Conservation (phyloP, 2,113 vertebrate genomes). For the Varanus salvator region DNA sequence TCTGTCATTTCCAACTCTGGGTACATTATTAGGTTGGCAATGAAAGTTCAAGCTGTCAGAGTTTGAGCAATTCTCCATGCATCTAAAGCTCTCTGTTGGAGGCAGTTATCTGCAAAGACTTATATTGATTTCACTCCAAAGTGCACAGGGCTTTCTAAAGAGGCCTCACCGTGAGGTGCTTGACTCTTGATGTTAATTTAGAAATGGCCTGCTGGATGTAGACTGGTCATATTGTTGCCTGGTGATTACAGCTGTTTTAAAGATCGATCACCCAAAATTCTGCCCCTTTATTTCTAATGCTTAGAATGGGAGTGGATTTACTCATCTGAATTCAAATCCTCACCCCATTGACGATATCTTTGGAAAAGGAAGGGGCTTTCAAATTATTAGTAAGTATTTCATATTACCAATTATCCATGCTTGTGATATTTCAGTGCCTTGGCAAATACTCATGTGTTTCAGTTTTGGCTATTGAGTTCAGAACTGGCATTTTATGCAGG, state of each 20-base stretch:
- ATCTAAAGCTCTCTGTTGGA: background rate
- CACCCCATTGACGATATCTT: background rate
- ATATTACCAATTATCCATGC: background rate
- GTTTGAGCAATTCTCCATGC: slow-evolving; percentile 15
- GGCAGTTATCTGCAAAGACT: slow-evolving; percentile 38
- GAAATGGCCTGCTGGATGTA: slow-evolving; percentile 13
- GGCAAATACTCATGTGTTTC: too few relatives aligned
- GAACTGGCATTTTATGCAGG: background rate
- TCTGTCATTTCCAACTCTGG: background rate
- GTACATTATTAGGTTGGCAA: background rate
- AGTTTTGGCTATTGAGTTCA: background rate
- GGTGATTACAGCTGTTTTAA: background rate
- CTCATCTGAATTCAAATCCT: background rate
- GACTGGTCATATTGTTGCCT: slow-evolving; percentile 11
- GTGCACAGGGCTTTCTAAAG: slow-evolving; percentile 24
- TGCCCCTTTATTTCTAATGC: background rate
- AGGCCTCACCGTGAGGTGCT: slow-evolving; percentile 19
- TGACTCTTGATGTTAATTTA: slow-evolving; percentile 46
- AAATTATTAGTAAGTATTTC: background rate
- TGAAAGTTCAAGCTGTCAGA: slow-evolving; percentile 30
- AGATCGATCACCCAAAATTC: background rate
- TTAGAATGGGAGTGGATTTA: background rate
- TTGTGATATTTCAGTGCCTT: background rate
- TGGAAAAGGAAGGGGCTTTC: background rate
- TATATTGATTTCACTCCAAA: slow-evolving; percentile 32